A percentile compares a stretch with the other conserved stretches of the same genome.
Evolutionary conservation across 2,113 vertebrate genomes (phyloP).

Genomic region (Podarcis cretensis): DNA sequence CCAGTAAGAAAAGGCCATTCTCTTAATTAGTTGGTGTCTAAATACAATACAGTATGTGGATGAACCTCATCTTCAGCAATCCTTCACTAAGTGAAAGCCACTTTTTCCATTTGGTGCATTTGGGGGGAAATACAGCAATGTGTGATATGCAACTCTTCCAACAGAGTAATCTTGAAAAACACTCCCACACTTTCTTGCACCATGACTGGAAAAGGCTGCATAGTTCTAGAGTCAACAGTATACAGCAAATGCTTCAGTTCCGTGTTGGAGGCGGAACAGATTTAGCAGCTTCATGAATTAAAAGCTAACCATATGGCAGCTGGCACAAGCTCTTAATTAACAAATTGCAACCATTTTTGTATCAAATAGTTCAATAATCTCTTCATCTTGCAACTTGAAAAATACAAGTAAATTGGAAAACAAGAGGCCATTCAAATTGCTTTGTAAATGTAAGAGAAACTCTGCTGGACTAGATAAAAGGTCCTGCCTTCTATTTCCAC

Average conservation of each 20-base stretch:
- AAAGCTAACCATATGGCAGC: conserved; percentile 83
- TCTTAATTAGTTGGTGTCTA: neutral
- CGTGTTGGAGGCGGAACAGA: conserved; percentile 56
- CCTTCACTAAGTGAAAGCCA: neutral
- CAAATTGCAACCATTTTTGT: conserved; percentile 30
- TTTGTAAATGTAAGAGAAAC: neutral
- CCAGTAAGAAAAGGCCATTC: neutral
- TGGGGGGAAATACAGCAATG: neutral
- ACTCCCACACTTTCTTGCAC: conserved; percentile 15
- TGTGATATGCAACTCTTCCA: conserved; percentile 14
- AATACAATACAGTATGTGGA: neutral
- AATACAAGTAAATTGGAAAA: conserved; percentile 32
- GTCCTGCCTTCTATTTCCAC: neutral
- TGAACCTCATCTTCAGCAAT: neutral
- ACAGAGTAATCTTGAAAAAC: neutral
- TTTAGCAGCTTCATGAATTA: conserved; percentile 78
- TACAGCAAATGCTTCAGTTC: conserved; percentile 57
- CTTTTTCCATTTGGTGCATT: conserved; percentile 7
- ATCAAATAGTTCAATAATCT: conserved; percentile 27
- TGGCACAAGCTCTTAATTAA: conserved; percentile 71
- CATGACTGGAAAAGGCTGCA: conserved; percentile 23
- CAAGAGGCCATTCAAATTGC: conserved; percentile 8
- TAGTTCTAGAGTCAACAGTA: conserved; percentile 42
- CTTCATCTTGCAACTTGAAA: conserved; percentile 27
- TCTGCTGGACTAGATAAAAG: neutral